Conservation (phyloP, 2,888 invertebrate species). For the Chirona hameri region DNA sequence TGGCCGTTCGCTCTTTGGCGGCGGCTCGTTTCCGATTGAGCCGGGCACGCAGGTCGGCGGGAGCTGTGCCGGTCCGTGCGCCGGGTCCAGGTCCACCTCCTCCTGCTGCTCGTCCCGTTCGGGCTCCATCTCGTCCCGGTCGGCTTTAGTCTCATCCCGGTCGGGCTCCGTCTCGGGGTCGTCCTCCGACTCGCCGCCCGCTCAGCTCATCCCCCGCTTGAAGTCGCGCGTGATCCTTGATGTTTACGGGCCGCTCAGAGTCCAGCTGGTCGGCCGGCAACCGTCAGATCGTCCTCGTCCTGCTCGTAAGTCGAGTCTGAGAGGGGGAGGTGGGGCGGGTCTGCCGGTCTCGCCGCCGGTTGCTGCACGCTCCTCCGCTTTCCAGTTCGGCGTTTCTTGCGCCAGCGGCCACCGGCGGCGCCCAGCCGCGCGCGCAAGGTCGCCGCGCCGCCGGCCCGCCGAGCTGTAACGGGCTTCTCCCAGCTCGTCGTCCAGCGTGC, state of each 20-base stretch:
- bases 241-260: not conserved
- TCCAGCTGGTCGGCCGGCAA: too few relatives aligned
- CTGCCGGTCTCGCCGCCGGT: not conserved
- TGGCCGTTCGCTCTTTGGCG: constrained; percentile 39
- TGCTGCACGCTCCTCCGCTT: not conserved
- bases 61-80: constrained; percentile 22
- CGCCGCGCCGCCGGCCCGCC: not conserved
- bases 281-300: constrained; percentile 4
- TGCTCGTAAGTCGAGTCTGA: not conserved
- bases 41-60: constrained; percentile 32
- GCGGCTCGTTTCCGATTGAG: constrained; percentile 30
- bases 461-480: constrained; percentile 41
- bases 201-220: constrained; percentile 12
- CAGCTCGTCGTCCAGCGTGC: constrained; percentile 77
- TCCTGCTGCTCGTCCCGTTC: constrained; percentile 28
- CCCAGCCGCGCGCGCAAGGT: not conserved
- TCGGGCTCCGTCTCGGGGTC: not conserved
- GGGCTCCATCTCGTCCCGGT: not conserved
- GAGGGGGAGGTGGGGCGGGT: not conserved
- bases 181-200: not conserved
- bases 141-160: not conserved
- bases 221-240: constrained; percentile 29
- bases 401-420: not conserved
- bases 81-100: constrained; percentile 30
- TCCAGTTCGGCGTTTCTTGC: not conserved